Conservation (phyloP, 2,113 vertebrate genomes). For the Psittacus erithacus region DNA sequence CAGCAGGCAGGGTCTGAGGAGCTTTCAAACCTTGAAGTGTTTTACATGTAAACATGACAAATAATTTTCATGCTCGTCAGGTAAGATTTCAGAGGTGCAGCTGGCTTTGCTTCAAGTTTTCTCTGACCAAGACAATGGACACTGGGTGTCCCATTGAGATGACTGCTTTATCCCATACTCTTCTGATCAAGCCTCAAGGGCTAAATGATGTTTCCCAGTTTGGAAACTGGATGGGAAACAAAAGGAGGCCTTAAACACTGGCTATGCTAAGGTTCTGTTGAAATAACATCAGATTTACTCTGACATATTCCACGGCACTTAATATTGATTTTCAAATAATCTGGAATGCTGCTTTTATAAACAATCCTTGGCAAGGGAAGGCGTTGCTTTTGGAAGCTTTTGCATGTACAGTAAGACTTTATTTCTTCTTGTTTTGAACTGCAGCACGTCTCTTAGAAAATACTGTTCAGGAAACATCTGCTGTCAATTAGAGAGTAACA, state of each 20-base stretch:
- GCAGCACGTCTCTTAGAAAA: conserved; percentile 47
- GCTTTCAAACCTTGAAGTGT: not conserved
- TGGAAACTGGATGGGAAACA: not conserved
- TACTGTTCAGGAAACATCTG: conserved; percentile 72
- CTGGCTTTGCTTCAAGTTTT: not conserved
- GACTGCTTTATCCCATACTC: not conserved
- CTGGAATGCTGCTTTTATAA: conserved; percentile 68
- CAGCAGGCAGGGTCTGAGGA: not conserved
- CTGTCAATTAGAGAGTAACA: conserved; percentile 74
- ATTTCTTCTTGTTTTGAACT: conserved; percentile 68
- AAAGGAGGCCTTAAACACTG: not conserved
- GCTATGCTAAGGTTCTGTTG: not conserved
- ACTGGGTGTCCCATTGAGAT: not conserved
- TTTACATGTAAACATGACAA: not conserved
- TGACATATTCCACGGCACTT: conserved; percentile 41
- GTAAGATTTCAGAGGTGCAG: not conserved
- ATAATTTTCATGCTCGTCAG: not conserved
- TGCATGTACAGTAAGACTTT: conserved; percentile 51
- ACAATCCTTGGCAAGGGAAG: conserved; percentile 62
- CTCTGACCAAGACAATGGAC: not conserved
- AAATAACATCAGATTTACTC: conserved; percentile 47
- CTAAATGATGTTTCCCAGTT: not conserved
- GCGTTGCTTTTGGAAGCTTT: conserved; percentile 65
- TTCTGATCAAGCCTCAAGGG: not conserved
- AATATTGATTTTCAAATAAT: conserved; percentile 69